Evolutionary conservation across 2,888 invertebrate genomes (phyloP).

Genomic region (Acanthosepion pharaonis): DNA sequence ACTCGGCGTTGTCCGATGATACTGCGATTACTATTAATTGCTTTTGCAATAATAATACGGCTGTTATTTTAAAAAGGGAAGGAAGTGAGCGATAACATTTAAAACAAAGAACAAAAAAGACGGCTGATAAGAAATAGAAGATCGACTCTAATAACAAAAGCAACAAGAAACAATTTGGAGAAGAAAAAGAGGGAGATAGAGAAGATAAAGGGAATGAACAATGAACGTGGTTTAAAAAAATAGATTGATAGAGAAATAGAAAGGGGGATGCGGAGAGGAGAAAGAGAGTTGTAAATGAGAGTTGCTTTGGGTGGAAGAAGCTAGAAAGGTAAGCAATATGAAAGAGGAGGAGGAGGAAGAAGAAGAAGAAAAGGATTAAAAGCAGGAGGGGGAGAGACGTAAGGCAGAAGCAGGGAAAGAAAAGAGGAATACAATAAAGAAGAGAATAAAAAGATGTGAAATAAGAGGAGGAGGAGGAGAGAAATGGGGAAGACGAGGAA

Average conservation of each 20-base stretch:
- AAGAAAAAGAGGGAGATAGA: too few relatives aligned
- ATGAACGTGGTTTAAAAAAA: too few relatives aligned
- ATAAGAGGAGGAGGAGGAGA: too few relatives aligned
- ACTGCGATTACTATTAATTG: constrained; percentile 12
- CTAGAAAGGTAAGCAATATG: too few relatives aligned
- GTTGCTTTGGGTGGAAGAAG: too few relatives aligned
- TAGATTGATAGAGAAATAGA: too few relatives aligned
- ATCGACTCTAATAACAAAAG: background rate
- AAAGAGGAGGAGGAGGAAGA: background rate
- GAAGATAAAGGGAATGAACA: too few relatives aligned
- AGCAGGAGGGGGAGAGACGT: background rate
- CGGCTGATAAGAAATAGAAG: background rate
- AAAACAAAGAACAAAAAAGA: background rate
- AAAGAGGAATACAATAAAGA: background rate
- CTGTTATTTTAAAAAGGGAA: background rate
- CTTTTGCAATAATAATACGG: background rate
- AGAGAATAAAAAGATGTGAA: background rate
- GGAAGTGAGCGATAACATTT: background rate
- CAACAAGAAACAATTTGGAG: background rate
- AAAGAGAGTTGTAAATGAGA: too few relatives aligned
- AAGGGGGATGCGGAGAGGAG: too few relatives aligned
- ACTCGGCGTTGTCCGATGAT: background rate
- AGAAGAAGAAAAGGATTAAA: background rate
- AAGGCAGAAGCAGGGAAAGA: background rate
- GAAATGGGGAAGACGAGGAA: background rate